Evolutionary conservation across 2,113 vertebrate species (phyloP), one percentile per base, ranked within the genome.

Genomic region (Oncorhynchus nerka): DNA sequence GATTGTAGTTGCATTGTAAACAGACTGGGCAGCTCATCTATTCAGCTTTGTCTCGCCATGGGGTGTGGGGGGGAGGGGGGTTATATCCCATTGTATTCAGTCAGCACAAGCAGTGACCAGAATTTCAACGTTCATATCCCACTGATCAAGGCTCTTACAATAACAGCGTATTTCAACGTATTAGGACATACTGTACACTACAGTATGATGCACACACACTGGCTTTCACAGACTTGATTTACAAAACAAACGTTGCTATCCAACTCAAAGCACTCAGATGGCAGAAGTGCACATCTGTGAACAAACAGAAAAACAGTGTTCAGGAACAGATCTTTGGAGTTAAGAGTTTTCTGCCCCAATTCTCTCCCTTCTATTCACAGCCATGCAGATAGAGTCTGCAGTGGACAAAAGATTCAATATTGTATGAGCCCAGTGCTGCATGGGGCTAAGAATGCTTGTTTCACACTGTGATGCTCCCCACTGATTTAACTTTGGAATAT

Each of bases 351-450:
- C 82, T 84, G 85, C 79, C 81, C 86, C 80, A 90, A 51, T 89
- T 90, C 77, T 83, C 73, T 71, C 71, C 73, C 16, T 55, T 55
- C 13, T 16, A 19, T 79, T 79, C 79, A 80, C 79, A 76, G 68
- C 76, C 81, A 70, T 70, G 66, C 71, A 39, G 74, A 83, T 81
- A 86, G 79, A 22, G 57, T 78, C 83, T 66, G 49, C 15, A 48
- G 34, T 71, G 77, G 88, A 89, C 89, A 89, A 88, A 85, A 71
- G 75, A 72, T 80, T 86, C 71, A 82, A 83, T 83, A 81, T 78
- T 81, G 80, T 81, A 87, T 84, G 82, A 88, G 84, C 79, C 76
- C 75, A 64, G 62, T 77, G 75, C 77, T 65, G 70, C 80, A 81
- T 64, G 51, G 78, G 26, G 4, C 64, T 66, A 70, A 76, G 72